Conservation (phyloP, 2,888 invertebrate species). For the Habroteleia sp. region DNA sequence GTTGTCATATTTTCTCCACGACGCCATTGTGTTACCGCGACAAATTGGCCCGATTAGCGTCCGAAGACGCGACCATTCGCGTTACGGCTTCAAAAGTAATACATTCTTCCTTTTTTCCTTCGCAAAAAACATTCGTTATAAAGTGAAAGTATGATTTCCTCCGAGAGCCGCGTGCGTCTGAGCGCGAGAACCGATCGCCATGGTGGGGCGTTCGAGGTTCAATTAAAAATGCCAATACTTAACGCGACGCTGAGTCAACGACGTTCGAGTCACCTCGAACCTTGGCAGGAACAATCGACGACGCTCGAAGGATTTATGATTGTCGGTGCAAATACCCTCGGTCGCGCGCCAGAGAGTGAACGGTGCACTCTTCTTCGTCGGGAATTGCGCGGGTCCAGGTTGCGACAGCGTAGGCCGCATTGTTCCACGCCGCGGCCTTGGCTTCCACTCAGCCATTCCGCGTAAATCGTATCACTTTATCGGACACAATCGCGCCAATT, state of each 20-base stretch:
- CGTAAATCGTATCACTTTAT: conserved; percentile 65
- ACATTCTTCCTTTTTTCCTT: too few relatives aligned
- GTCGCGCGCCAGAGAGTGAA: conserved; percentile 55
- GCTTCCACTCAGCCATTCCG: conserved; percentile 64
- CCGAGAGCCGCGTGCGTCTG: conserved; percentile 10
- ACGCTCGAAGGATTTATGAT: conserved; percentile 64
- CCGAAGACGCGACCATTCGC: too few relatives aligned
- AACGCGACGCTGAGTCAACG: conserved; percentile 62
- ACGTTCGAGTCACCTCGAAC: conserved; percentile 43
- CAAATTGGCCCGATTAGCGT: too few relatives aligned
- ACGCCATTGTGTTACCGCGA: too few relatives aligned
- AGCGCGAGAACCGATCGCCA: not conserved
- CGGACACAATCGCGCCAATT: conserved; percentile 61
- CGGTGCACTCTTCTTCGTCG: conserved; percentile 59
- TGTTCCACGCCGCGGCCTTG: conserved; percentile 71
- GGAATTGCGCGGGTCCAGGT: conserved; percentile 62
- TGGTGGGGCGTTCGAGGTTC: conserved; percentile 29
- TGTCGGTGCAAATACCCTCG: conserved; percentile 56
- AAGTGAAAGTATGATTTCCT: conserved; percentile 64
- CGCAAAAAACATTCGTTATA: conserved; percentile 59
- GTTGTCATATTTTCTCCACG: conserved; percentile 32
- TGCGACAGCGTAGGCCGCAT: conserved; percentile 68
- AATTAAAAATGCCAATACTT: conserved; percentile 66
- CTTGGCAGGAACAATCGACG: conserved; percentile 63
- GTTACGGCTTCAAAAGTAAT: too few relatives aligned